Evolutionary conservation across 2,113 vertebrate genomes (phyloP), one percentile per base, ranked within the genome.

Genomic region (Pogonocichla stellata): DNA sequence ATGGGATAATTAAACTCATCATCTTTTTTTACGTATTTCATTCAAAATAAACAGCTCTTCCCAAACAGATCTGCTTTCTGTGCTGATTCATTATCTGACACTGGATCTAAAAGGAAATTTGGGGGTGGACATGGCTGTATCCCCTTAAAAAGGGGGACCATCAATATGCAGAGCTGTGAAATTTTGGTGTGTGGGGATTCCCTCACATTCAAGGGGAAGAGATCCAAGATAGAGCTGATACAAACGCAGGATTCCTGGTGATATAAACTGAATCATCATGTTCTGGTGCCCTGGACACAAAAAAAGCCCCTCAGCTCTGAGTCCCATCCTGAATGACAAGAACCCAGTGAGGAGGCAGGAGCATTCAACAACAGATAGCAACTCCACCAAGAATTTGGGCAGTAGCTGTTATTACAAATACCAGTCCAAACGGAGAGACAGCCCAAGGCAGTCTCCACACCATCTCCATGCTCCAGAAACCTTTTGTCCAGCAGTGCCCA

Each of bases 251-350:
- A n/a, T 5, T 54, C 26, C 53, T 40, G 65, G 10, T 18, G 58
- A 14, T 2, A 28, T 1, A 12, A 36, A 12, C 8, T 7, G 57
- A 11, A 8, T 17, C 34, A 9, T 10, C 31, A 6, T 1, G 1
- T 14, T 34, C 57, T 33, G 58, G 14, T 19, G 47, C 2, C 60
- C 51, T 22, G 51, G 13, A 1, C 13, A 51, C 9, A 29, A 79
- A 71, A 20, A 38, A 17, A 26, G 24, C n/a, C 6, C 50, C 57
- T 19, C 54, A 78, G 66, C 57, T 1, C 33, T 1, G 23, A 72
- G 48, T 16, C 43, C 71, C 40, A 2, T 3, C 42, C 69, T 51
- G 34, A 5, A 20, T 34, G 47, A 16, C 5, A 31, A 26, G 45
- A 47, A 4, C 17, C 28, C 28, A 4, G 24, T 2, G 42, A 40